These are phyloP conservation scores for Delichon dasypus DNA, from an alignment of 2,797 vertebrate genomes.

Conservation along the genomic window DNA sequence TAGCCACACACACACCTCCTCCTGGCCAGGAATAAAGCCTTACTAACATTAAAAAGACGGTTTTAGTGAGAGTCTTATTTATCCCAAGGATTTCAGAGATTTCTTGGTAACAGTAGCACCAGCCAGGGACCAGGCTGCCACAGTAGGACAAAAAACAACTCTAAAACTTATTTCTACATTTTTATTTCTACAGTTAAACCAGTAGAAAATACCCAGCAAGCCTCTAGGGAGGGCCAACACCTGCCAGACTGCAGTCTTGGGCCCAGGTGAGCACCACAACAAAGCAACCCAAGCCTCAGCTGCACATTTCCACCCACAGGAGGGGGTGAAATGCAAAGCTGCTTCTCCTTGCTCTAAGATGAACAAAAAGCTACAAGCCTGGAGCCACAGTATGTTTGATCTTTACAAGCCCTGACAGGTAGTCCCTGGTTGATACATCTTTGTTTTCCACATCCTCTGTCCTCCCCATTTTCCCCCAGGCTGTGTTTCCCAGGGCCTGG, in stretches of 20 bases:
- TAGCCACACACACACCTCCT: not conserved
- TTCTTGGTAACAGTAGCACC: not conserved
- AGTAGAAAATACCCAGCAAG: not conserved
- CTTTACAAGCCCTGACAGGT: not conserved
- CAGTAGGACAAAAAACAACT: not conserved
- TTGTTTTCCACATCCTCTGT: not conserved
- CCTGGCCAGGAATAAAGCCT: not conserved
- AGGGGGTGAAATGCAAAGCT: not conserved
- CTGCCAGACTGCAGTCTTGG: not conserved
- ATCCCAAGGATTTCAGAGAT: fast-evolving
- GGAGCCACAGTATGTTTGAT: not conserved
- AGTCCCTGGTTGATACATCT: not conserved
- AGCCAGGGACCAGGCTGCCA: not conserved
- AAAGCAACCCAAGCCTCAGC: not conserved
- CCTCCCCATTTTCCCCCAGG: fast-evolving
- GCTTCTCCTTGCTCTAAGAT: not conserved
- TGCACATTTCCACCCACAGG: fast-evolving
- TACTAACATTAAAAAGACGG: not conserved
- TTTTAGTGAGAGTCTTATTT: not conserved
- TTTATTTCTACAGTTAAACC: not conserved
- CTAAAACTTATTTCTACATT: not conserved
- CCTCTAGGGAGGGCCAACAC: not conserved
- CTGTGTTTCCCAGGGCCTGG: not conserved
- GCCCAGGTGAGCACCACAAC: too few species aligned
- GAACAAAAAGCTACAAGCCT: not conserved